Percentiles rank a stretch among this genome's conserved stretches.
Conservation (phyloP, 1,140 invertebrate genomes). For the Mizuhopecten yessoensis region DNA sequence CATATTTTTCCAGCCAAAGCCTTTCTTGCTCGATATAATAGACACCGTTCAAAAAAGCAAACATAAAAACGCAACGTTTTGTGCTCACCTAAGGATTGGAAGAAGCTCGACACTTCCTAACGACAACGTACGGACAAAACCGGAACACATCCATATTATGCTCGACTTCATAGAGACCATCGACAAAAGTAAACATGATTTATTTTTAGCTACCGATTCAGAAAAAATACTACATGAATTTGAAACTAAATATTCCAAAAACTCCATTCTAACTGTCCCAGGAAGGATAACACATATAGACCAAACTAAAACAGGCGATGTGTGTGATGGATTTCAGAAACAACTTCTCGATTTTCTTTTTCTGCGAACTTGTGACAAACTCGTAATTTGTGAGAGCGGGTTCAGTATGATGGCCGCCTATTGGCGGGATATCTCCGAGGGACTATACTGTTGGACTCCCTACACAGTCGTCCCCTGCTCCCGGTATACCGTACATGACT, state of each 20-base stretch:
- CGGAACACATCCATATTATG: neutral
- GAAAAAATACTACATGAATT: neutral
- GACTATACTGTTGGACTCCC: neutral
- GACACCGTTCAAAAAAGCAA: neutral
- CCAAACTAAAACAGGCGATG: neutral
- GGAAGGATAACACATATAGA: neutral
- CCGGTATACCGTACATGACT: neutral
- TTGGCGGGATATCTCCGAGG: neutral
- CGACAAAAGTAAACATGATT: neutral
- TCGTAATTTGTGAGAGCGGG: neutral
- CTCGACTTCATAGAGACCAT: neutral
- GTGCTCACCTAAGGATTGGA: neutral
- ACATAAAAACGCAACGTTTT: neutral
- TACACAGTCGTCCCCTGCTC: neutral
- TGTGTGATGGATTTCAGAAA: neutral
- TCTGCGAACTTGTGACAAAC: neutral
- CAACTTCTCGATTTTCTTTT: constrained; percentile 23
- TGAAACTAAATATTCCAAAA: neutral
- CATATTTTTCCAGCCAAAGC: constrained; percentile 16
- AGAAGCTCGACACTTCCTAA: neutral
- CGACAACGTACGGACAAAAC: neutral
- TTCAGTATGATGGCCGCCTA: neutral
- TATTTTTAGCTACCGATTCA: neutral
- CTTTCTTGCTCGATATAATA: neutral
- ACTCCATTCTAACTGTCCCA: neutral